A percentile compares a stretch with the other conserved stretches of the same genome.
phyloP scores from a whole-genome alignment of 2,888 invertebrate genomes.

The Caenorhabditis doughertyi region DNA sequence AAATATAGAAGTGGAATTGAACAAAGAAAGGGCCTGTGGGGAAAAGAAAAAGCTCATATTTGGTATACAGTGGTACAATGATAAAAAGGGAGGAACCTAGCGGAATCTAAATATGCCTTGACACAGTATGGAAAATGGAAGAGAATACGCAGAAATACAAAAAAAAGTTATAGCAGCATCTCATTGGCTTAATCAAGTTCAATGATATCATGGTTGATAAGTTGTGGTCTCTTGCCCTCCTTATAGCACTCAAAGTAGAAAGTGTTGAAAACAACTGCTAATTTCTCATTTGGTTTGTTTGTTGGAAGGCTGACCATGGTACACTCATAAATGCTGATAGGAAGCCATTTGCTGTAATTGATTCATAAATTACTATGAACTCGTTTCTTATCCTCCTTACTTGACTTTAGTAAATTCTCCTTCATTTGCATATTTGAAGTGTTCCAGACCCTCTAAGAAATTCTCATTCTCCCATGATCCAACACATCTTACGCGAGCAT shows the following conservation, averaged over 20 bases:
- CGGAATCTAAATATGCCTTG: too few relatives aligned
- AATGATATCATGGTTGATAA: background rate
- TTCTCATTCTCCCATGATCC: background rate
- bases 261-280: conserved; percentile 4
- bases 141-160: background rate
- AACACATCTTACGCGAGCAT: background rate
- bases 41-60: too few relatives aligned
- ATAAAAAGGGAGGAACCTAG: too few relatives aligned
- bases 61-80: too few relatives aligned
- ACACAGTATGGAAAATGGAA: too few relatives aligned
- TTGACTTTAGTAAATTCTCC: background rate
- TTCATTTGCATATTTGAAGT: background rate
- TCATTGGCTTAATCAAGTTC: background rate
- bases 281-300: background rate
- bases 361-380: background rate
- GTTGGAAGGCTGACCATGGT: background rate
- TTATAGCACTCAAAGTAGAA: conserved; percentile 29
- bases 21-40: too few relatives aligned
- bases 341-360: conserved; percentile 22
- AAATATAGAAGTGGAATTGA: too few relatives aligned
- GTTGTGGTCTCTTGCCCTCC: conserved; percentile 6
- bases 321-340: background rate
- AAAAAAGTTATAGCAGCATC: background rate
- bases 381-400: too few relatives aligned
- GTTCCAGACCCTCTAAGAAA: background rate